phyloP scores from a whole-genome alignment of 2,888 invertebrate genomes.

The Marasmarcha lunaedactyla region DNA sequence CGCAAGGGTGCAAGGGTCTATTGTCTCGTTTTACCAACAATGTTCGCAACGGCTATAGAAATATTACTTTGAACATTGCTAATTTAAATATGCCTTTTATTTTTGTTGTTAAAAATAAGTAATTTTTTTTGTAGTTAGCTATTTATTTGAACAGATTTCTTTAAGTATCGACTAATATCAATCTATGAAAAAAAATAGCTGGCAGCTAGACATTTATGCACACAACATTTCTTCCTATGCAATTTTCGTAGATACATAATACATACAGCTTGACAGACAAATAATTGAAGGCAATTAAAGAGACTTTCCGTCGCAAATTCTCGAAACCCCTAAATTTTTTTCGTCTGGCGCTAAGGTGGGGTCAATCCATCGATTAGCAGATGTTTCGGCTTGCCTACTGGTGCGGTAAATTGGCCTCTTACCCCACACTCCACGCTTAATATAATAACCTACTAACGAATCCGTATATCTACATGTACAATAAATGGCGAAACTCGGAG shows the following conservation, averaged over 20 bases:
- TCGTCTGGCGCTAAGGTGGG: slow-evolving; percentile 41
- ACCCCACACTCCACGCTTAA: slow-evolving; percentile 26
- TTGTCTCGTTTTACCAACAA: slow-evolving; percentile 35
- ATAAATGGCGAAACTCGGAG: too few species aligned
- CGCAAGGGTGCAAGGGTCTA: slow-evolving; percentile 18
- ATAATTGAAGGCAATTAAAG: slow-evolving; percentile 27
- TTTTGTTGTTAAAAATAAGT: too few species aligned
- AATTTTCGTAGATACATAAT: too few species aligned
- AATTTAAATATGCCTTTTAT: neutral
- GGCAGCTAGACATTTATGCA: too few species aligned
- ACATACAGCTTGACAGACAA: neutral
- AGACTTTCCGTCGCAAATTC: slow-evolving; percentile 17
- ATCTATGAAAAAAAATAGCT: too few species aligned
- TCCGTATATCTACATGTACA: too few species aligned
- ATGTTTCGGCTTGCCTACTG: slow-evolving; percentile 61
- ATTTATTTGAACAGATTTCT: too few species aligned
- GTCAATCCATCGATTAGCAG: slow-evolving; percentile 68
- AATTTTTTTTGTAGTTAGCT: too few species aligned
- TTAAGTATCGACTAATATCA: too few species aligned
- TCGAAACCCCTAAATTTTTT: slow-evolving; percentile 33
- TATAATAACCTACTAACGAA: slow-evolving; percentile 31
- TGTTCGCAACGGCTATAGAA: slow-evolving; percentile 26
- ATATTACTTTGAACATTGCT: slow-evolving; percentile 5
- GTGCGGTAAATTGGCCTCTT: slow-evolving; percentile 60
- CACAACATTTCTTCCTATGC: too few species aligned